These are phyloP conservation scores for Ophion obscuratus DNA, from an alignment of 2,888 invertebrate species.

Conservation along the genomic window DNA sequence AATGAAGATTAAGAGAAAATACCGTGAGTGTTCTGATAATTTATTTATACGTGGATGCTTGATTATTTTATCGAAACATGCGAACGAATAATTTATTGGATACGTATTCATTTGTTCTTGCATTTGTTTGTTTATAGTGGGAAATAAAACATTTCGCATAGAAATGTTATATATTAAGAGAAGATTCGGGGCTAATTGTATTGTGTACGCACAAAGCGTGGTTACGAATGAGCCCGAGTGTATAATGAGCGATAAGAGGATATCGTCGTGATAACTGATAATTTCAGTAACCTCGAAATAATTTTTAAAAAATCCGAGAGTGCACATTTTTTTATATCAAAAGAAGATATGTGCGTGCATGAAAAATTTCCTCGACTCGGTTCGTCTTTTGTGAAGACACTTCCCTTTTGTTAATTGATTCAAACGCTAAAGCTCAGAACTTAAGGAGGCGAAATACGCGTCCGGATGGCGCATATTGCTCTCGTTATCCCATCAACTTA, in stretches of 20 bases:
- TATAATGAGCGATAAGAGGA: slow-evolving; percentile 47
- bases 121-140: background rate
- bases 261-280: slow-evolving; percentile 50
- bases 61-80: background rate
- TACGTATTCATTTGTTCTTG: background rate
- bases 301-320: slow-evolving; percentile 8
- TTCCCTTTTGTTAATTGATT: slow-evolving; percentile 59
- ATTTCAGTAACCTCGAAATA: slow-evolving; percentile 31
- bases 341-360: slow-evolving; percentile 11
- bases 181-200: slow-evolving; percentile 17
- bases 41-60: no score
- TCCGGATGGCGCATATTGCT: slow-evolving; percentile 37
- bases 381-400: slow-evolving; percentile 26
- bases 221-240: slow-evolving; percentile 15
- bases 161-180: slow-evolving; percentile 7
- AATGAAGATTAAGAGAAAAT: slow-evolving; percentile 77
- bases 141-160: background rate
- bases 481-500: slow-evolving; percentile 60
- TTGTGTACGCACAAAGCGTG: slow-evolving; percentile 4
- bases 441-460: slow-evolving; percentile 46
- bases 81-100: background rate
- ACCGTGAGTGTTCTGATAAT: slow-evolving; percentile 71
- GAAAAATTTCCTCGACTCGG: slow-evolving; percentile 10
- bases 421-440: slow-evolving; percentile 1
- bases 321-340: background rate